Percentiles rank a stretch among this genome's conserved stretches.
These are phyloP conservation scores for Junonia oenone DNA, from an alignment of 2,888 invertebrate genomes.

Conservation along the genomic window DNA sequence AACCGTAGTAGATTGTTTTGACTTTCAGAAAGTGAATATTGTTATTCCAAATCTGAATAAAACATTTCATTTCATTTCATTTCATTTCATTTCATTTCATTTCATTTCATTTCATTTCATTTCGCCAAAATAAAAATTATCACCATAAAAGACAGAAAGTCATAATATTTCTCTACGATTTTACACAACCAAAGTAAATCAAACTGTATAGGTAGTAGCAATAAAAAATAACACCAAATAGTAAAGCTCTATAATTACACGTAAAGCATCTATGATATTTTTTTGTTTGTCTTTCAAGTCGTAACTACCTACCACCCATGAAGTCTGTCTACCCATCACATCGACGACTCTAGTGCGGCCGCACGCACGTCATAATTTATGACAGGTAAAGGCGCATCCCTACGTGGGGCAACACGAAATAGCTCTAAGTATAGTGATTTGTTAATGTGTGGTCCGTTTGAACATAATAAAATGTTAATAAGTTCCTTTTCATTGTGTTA, in stretches of 20 bases:
- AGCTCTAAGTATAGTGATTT: no score
- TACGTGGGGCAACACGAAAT: background rate
- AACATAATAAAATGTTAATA: no score
- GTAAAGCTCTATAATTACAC: slow-evolving; percentile 1
- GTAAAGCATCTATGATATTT: slow-evolving; percentile 9
- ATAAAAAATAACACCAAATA: background rate
- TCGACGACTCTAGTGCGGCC: slow-evolving; percentile 12
- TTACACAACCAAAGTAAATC: background rate
- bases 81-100: no score
- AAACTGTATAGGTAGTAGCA: background rate
- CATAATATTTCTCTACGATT: no score
- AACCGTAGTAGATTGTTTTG: no score
- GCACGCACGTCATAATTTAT: slow-evolving; percentile 11
- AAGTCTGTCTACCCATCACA: slow-evolving; percentile 2
- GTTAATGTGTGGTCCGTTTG: no score
- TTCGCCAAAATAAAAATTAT: background rate
- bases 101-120: no score
- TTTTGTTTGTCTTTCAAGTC: slow-evolving; percentile 4
- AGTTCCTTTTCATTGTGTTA: no score
- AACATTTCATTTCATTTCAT: no score
- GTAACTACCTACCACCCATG: slow-evolving; percentile 14
- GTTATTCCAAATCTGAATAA: no score
- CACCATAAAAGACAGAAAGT: no score
- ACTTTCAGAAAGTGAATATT: no score
- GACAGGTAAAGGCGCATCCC: slow-evolving; percentile 2